These are phyloP conservation scores for Micromys minutus DNA, from an alignment of 2,113 vertebrate genomes.

Conservation along the genomic window DNA sequence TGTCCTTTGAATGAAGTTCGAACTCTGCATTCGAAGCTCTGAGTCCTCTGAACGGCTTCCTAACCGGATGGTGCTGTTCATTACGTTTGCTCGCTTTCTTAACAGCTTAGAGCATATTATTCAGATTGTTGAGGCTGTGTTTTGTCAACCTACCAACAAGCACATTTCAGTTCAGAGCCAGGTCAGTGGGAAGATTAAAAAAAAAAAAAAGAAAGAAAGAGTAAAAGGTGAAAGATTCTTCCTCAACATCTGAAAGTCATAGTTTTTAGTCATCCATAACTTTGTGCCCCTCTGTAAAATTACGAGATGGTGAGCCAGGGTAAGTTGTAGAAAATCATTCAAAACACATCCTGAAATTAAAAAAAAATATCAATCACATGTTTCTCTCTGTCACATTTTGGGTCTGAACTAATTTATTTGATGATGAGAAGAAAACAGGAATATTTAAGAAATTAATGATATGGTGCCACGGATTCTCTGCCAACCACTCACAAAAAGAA, in stretches of 20 bases:
- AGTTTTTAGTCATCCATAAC: conserved; percentile 51
- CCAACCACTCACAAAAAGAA: conserved; percentile 70
- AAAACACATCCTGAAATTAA: conserved; percentile 47
- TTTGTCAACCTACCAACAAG: conserved; percentile 66
- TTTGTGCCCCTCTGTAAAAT: conserved; percentile 36
- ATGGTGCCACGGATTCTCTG: conserved; percentile 67
- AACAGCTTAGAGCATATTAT: conserved; percentile 57
- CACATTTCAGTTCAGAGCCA: conserved; percentile 47
- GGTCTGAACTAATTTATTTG: conserved; percentile 78
- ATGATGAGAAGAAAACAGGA: conserved; percentile 78
- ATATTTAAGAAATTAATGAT: conserved; percentile 79
- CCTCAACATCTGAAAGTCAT: background rate
- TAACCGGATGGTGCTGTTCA: background rate
- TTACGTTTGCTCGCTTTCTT: too few species aligned
- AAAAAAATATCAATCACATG: conserved; percentile 75
- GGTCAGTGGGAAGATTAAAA: conserved; percentile 48
- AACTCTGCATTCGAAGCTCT: background rate
- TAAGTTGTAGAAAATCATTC: conserved; percentile 27
- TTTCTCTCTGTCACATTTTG: conserved; percentile 73
- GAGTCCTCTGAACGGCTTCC: background rate
- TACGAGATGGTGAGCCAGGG: conserved; percentile 35
- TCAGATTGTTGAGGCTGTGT: conserved; percentile 66
- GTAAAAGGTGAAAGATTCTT: background rate
- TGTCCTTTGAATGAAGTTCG: conserved; percentile 60
- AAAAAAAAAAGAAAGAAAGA: background rate